phyloP scores from a whole-genome alignment of 2,797 vertebrate genomes.

The Micropoecilia bifurca region DNA sequence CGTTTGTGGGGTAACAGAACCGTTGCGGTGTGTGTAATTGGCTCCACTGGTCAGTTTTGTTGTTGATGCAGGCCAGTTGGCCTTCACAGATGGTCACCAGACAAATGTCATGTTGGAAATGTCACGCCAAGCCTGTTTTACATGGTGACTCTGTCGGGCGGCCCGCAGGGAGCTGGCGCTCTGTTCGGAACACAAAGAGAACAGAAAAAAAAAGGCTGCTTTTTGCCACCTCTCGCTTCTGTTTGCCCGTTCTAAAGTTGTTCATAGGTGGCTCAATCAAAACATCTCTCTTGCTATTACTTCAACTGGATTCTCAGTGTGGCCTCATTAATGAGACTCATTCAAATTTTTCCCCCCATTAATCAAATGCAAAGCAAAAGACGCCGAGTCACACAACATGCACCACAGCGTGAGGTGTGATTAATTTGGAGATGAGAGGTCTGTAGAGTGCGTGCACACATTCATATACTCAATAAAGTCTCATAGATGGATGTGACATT shows the following conservation, averaged over 20 bases:
- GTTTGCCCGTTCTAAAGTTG: conserved; percentile 21
- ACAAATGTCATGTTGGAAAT: conserved; percentile 75
- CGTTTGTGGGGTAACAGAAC: not conserved
- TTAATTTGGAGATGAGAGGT: not conserved
- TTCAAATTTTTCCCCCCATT: conserved; percentile 31
- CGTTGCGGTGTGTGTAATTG: not conserved
- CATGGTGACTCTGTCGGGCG: conserved; percentile 50
- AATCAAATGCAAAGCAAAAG: conserved; percentile 46
- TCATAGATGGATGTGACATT: not conserved
- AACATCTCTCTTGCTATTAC: conserved; percentile 20
- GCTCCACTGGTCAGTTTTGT: conserved; percentile 26
- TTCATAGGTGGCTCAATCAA: conserved; percentile 41
- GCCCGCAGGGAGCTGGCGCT: conserved; percentile 34
- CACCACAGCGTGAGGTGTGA: conserved; percentile 8
- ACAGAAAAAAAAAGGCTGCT: not conserved
- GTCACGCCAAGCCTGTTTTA: conserved; percentile 59
- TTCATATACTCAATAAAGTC: conserved; percentile 1
- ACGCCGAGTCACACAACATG: not conserved
- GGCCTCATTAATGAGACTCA: conserved; percentile 51
- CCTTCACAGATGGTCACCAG: conserved; percentile 68
- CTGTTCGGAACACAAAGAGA: not conserved
- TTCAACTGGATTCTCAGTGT: conserved; percentile 32
- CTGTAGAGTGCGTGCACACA: conserved; percentile 4
- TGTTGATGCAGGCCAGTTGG: conserved; percentile 58
- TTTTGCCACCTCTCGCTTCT: conserved; percentile 10